Evolutionary conservation across 2,888 invertebrate species (phyloP), one percentile per base, ranked within the genome.

Genomic region (Meloe dianella): DNA sequence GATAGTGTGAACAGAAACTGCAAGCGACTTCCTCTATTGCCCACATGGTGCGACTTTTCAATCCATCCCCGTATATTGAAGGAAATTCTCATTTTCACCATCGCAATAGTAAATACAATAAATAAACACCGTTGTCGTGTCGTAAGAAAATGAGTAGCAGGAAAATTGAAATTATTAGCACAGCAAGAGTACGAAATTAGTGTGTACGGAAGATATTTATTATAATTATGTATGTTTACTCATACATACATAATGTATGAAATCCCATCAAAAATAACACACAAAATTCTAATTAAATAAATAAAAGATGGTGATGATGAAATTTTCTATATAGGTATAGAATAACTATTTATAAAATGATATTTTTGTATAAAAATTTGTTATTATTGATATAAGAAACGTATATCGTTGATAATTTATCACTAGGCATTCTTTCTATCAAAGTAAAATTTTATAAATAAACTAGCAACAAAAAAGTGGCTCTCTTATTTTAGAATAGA

Each of bases 201-300:
- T 22, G 14, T n/a, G 51, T 51, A 51, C 54, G 54, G 54, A 24
- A 54, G 54, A 54, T 20, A 54, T 54, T 54, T 54, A 54, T 54
- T 54, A 24, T 54, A 22, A 54, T 54, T 54, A 54, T 54, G 24
- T 54, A 9, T 54, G 20, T 24, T 22, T 54, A 41, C 41, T 41
- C 5, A 41, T 41, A 41, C 17, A 41, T 41, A 14, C 5, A 41
- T 41, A 41, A 47, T 10, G 20, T 47, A 7, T 10, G 20, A 47
- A 47, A 9, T 20, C 10, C 47, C 20, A 2, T 47, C 47, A 41
- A 54, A 54, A 54, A 54, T 54, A 54, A 54, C 54, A 47, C 35
- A 35, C 20, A 24, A 54, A 54, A 54, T 54, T 22, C 22, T 54
- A 22, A 54, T 54, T 54, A 14, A 54, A 54, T 54, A 54, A 54